These are phyloP conservation scores for Tolypeutes matacus DNA, from an alignment of 2,797 vertebrate species.

Conservation along the genomic window DNA sequence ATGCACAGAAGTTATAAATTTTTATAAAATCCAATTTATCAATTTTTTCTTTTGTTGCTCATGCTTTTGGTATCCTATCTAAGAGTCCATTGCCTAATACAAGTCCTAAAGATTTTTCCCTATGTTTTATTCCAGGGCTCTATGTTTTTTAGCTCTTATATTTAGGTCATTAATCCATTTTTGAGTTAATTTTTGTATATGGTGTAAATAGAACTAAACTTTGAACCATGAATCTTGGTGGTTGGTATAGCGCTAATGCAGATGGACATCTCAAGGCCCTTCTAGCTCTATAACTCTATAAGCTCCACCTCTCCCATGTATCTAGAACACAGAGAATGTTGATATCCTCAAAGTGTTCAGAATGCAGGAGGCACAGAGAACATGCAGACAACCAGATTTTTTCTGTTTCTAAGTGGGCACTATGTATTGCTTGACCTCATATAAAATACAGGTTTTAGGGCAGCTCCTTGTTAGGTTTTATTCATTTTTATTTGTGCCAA, in stretches of 20 bases:
- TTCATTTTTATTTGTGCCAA: conserved; percentile 85
- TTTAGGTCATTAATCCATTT: too few relatives aligned
- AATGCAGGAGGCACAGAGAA: conserved; percentile 21
- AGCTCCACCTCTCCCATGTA: not conserved
- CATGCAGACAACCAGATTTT: not conserved
- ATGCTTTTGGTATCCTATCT: too few relatives aligned
- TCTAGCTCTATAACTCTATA: not conserved
- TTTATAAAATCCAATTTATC: too few relatives aligned
- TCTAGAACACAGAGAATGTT: not conserved
- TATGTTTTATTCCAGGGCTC: too few relatives aligned
- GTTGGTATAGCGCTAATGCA: not conserved
- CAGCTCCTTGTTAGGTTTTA: conserved; percentile 77
- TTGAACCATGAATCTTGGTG: not conserved
- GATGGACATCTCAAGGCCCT: not conserved
- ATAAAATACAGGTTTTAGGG: conserved; percentile 78
- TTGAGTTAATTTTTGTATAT: too few relatives aligned
- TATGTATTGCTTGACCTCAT: conserved; percentile 74
- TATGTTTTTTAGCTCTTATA: too few relatives aligned
- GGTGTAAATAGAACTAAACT: not conserved
- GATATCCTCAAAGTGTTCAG: not conserved
- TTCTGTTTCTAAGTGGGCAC: conserved; percentile 75
- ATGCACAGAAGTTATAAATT: too few relatives aligned
- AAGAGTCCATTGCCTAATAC: too few relatives aligned
- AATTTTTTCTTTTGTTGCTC: too few relatives aligned
- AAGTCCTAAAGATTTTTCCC: too few relatives aligned